Percentiles rank a stretch among this genome's conserved stretches.
phyloP scores from a whole-genome alignment of 1,140 invertebrate genomes.

The Aporrectodea caliginosa region DNA sequence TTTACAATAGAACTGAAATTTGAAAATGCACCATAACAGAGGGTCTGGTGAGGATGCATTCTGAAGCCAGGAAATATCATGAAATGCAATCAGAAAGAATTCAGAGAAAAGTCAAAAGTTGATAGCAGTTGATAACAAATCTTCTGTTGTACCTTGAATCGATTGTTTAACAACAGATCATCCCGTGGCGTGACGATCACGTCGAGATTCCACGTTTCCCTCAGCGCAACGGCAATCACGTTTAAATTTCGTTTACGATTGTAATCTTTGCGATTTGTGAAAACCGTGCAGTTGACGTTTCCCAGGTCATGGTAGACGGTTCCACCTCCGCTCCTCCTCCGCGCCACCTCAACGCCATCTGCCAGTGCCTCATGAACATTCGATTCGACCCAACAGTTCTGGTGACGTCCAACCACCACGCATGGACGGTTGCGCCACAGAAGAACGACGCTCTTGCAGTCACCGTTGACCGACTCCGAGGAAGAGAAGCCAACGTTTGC shows the following conservation, averaged over 20 bases:
- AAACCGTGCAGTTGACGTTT: conserved; percentile 88
- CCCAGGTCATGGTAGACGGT: conserved; percentile 93
- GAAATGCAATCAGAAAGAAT: too few relatives aligned
- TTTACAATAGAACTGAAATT: too few relatives aligned
- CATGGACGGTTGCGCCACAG: conserved; percentile 88
- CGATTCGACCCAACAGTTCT: conserved; percentile 92
- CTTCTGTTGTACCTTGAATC: conserved; percentile 85
- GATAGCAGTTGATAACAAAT: too few relatives aligned
- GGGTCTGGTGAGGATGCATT: too few relatives aligned
- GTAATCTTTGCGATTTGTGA: conserved; percentile 72
- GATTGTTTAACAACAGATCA: conserved; percentile 74
- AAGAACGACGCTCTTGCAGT: conserved; percentile 70
- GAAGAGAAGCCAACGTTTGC: conserved; percentile 71
- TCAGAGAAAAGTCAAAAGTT: too few relatives aligned
- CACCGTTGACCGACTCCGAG: conserved; percentile 35
- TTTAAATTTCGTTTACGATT: conserved; percentile 79
- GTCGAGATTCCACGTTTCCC: conserved; percentile 72
- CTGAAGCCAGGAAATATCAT: too few relatives aligned
- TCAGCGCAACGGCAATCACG: conserved; percentile 73
- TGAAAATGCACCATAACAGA: too few relatives aligned
- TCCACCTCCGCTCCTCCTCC: conserved; percentile 91
- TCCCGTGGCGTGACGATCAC: conserved; percentile 71
- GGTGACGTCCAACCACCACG: conserved; percentile 91
- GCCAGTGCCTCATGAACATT: conserved; percentile 62
- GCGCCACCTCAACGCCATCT: conserved; percentile 68